Base-by-base conservation (phyloP, 2,888 invertebrate species). In the Melitaea athalia region DNA sequence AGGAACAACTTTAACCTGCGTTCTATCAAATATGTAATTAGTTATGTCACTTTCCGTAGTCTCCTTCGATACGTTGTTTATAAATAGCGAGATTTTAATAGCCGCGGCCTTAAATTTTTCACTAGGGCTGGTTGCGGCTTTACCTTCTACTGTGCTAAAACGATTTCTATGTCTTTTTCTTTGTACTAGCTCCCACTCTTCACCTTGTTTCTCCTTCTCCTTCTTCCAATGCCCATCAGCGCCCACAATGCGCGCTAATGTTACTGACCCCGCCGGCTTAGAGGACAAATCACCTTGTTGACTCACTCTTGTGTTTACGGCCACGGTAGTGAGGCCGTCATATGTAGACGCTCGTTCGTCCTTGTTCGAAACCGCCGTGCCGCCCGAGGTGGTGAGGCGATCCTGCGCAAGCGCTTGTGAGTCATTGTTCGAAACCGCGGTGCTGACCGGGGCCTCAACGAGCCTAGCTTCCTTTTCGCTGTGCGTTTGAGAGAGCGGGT, bases 1-100 rank as follows among this genome's bases (percentile, higher is more conserved):
- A 5, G 75, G 38, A 0, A 50, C 63, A 45, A 77, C 68, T 7
- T 57, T 43, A n/a, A 72, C 24, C 11, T 63, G 60, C 1, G 72
- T 70, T 47, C 69, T 73, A 6, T 45, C 64, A 12, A 59, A 42
- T 15, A 77, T 64, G 43, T 76, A 77, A 8, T 50, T 63, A 5
- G 55, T 45, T 14, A 77, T 75, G 45, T 72, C 75, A 53, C 67
- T 63, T 49, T 67, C 70, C 2, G 71, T 12, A 45, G 68, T 69
- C 0, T 60, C 70, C 64, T 67, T 75, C 10, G 72, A 57, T 0
- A 77, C 73, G 59, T 77, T 75, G 38, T 74, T 74, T 38, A 77
- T 70, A 59, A 71, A 74, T 6, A 75, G 17, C 5, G 77, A 74
- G n/a, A 74, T 53, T 52, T 74, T 75, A 5, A 45, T 71, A 31